Evolutionary conservation across 92 coral and sea anemone genomes (phyloP), one percentile per base, ranked within the genome.

Genomic region (Diadumene lineata): DNA sequence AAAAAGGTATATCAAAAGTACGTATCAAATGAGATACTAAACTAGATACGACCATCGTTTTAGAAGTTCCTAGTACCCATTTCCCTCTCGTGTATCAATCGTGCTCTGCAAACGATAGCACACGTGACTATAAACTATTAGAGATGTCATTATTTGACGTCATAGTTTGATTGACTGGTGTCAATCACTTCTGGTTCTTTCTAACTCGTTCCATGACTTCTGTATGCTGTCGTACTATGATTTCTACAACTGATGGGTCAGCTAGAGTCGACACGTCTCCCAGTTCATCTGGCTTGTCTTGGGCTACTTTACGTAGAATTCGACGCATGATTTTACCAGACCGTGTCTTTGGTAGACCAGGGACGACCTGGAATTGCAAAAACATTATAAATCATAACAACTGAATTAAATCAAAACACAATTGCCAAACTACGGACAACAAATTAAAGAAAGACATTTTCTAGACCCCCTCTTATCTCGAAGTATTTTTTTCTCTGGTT

Each of bases 311-410:
- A 64, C 98, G 91, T 25, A 94, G 69, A 68, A 94, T 94, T 7
- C 98, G 94, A 19, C 98, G 94, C 98, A 94, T 94, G 43, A 94
- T 94, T 74, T 94, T 94, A 27, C 98, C 98, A 17, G 98, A 94
- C 0, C 98, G 92, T 7, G 98, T 94, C 80, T 94, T 94, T 2
- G 98, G 98, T 10, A 94, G 96, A 28, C 98, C 97, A 11, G 98
- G 87, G 28, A 92, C 98, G 11, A 94, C 96, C 98, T 94, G 22
- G 55, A 68, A 68, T 24, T 13, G 13, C 13, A 38, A 6, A 13
- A 13, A 38, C n/a, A n/a, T n/a, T n/a, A n/a, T n/a, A n/a, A n/a
- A n/a, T n/a, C n/a, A n/a, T n/a, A n/a, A n/a, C n/a, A n/a, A n/a
- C n/a, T n/a, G n/a, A n/a, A n/a, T n/a, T n/a, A n/a, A n/a, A n/a